Evolutionary conservation across 2,888 invertebrate species (phyloP).

Genomic region (Hirtodrosophila duncani): DNA sequence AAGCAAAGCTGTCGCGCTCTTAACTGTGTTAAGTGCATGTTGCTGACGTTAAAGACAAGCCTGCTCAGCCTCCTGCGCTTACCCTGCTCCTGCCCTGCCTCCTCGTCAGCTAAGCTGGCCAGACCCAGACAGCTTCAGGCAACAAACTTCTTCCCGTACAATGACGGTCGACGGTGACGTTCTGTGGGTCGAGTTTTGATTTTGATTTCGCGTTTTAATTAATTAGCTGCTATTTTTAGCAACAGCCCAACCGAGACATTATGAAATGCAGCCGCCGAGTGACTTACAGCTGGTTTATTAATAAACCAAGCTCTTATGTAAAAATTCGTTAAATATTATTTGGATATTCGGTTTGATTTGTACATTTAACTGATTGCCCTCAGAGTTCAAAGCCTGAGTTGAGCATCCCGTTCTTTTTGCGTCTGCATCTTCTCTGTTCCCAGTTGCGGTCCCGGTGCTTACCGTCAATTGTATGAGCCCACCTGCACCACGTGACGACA

Average conservation of each 20-base stretch:
- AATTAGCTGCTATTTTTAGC: constrained; percentile 34
- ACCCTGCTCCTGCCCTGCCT: neutral
- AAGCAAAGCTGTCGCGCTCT: constrained; percentile 2
- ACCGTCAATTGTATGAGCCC: too few relatives aligned
- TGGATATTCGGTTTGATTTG: constrained; percentile 39
- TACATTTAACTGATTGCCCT: constrained; percentile 15
- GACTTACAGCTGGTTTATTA: too few relatives aligned
- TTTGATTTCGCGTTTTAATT: constrained; percentile 22
- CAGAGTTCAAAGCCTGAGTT: too few relatives aligned
- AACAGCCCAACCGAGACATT: too few relatives aligned
- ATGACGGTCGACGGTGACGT: constrained; percentile 36
- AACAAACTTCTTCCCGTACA: constrained; percentile 1
- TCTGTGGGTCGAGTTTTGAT: constrained; percentile 43
- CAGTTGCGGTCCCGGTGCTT: too few relatives aligned
- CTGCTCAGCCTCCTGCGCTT: neutral
- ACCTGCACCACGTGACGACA: too few relatives aligned
- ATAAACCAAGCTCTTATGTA: too few relatives aligned
- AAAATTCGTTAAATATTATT: too few relatives aligned
- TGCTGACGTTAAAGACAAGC: constrained; percentile 21
- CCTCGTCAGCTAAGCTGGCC: neutral
- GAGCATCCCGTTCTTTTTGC: constrained; percentile 3
- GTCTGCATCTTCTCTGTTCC: too few relatives aligned
- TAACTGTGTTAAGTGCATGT: constrained; percentile 49
- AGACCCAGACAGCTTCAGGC: constrained; percentile 3
- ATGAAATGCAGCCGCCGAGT: too few relatives aligned